Evolutionary conservation across 2,797 vertebrate genomes (phyloP), one percentile per base, ranked within the genome.

Genomic region (Paratrypauchen microcephalus): DNA sequence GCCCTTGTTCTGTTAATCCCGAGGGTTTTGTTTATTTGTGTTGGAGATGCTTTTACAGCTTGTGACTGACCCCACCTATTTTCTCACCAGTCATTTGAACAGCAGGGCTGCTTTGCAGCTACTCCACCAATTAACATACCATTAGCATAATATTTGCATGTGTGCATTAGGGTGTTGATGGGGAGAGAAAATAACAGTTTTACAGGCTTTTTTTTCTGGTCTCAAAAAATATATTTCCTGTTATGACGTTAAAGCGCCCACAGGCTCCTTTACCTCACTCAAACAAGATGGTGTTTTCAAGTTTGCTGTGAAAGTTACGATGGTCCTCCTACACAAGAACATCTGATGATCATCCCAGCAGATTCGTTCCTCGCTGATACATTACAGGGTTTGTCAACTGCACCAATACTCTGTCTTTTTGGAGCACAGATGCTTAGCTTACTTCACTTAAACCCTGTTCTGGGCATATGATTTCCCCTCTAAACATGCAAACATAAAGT

Each of bases 101-200:
- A 94, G 94, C 92, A 93, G 93, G 93, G 87, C 92, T 90, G 92
- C 90, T 93, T 91, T 91, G 89, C 92, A 91, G 89, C 89, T 88
- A 89, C 86, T 84, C 88, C 86, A 86, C 79, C 91, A 91, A 94
- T 94, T 94, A 94, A 88, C 94, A 94, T 94, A 90, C 62, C 81
- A 94, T 94, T 94, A 94, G 92, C 93, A 94, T 94, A 92, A 92
- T 92, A 94, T 94, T 94, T 93, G 92, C 92, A 94, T 94, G 92
- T 93, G 92, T 90, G 92, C 92, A 93, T 92, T 91, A 86, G 92
- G 92, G 92, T 94, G 92, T 93, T 93, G 92, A 94, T 93, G 91
- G 91, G 85, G 85, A 91, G 89, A 88, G 89, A 93, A 93, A 92
- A 92, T 91, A 91, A 89, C 85, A 87, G 88, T 86, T 90, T 90